Evolutionary conservation across 2,113 vertebrate species (phyloP).

Genomic region (Nanger granti): DNA sequence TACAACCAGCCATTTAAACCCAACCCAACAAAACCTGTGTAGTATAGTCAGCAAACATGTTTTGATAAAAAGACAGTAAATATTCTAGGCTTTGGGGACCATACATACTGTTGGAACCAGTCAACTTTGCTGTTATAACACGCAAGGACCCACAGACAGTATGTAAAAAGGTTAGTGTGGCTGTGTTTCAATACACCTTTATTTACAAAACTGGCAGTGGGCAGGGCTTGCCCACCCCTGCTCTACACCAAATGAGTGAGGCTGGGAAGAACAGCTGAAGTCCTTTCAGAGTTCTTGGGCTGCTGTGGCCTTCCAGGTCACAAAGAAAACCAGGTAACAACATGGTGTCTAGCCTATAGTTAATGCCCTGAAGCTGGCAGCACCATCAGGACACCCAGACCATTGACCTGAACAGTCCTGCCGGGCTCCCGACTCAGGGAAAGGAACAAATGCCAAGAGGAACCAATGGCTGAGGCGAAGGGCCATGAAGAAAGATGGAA

Average conservation of each 20-base stretch:
- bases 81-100: neutral
- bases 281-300: neutral
- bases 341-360: neutral
- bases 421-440: neutral
- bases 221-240: neutral
- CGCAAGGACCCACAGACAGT: neutral
- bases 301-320: constrained; percentile 6
- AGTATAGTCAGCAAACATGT: neutral
- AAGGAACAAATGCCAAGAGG: neutral
- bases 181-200: constrained; percentile 15
- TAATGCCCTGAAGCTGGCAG: neutral
- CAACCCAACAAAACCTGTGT: neutral
- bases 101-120: neutral
- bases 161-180: neutral
- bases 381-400: neutral
- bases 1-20: neutral
- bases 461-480: neutral
- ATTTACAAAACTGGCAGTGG: neutral
- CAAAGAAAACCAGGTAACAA: neutral
- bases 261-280: neutral
- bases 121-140: neutral
- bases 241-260: neutral
- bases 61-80: neutral
- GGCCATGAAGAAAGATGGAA: neutral
- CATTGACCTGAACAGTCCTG: neutral